Percentiles rank a stretch among this genome's conserved stretches.
phyloP scores from a whole-genome alignment of 2,888 invertebrate genomes.

The Microdon myrmicae region DNA sequence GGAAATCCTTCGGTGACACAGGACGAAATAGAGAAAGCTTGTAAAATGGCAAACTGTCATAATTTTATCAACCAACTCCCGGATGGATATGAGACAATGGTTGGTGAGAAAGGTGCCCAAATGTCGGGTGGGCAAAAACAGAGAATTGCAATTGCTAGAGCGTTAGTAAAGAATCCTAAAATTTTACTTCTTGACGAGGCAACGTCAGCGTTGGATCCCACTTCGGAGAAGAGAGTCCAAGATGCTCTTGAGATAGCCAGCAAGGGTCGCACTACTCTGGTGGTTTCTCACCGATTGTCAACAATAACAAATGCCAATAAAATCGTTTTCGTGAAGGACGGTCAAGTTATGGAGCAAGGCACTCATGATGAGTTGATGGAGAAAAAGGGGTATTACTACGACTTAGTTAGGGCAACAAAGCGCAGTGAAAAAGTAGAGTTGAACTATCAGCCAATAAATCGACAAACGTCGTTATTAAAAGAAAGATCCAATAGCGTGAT shows the following conservation, averaged over 20 bases:
- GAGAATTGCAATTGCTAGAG: conserved; percentile 85
- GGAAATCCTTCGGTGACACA: conserved; percentile 76
- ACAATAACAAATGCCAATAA: conserved; percentile 79
- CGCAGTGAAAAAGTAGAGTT: conserved; percentile 58
- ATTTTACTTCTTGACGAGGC: conserved; percentile 84
- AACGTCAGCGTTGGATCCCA: conserved; percentile 84
- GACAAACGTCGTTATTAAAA: conserved; percentile 17
- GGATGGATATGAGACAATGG: conserved; percentile 80
- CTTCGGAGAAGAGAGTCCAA: conserved; percentile 84
- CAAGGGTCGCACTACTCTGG: conserved; percentile 77
- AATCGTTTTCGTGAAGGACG: conserved; percentile 78
- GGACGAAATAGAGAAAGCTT: conserved; percentile 76
- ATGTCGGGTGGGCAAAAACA: conserved; percentile 87
- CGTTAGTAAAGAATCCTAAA: conserved; percentile 79
- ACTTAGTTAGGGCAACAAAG: conserved; percentile 74
- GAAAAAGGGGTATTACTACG: conserved; percentile 74
- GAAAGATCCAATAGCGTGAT: conserved; percentile 14
- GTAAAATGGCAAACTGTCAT: conserved; percentile 80
- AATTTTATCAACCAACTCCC: conserved; percentile 79
- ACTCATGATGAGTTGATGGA: conserved; percentile 77
- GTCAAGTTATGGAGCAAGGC: conserved; percentile 77
- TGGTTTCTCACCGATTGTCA: conserved; percentile 79
- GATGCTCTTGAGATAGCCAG: conserved; percentile 81
- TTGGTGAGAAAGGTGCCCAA: conserved; percentile 83
- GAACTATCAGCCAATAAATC: conserved; percentile 21